A percentile compares a stretch with the other conserved stretches of the same genome.
Conservation (phyloP, 2,113 vertebrate species). For the Phrynocephalus versicolor region DNA sequence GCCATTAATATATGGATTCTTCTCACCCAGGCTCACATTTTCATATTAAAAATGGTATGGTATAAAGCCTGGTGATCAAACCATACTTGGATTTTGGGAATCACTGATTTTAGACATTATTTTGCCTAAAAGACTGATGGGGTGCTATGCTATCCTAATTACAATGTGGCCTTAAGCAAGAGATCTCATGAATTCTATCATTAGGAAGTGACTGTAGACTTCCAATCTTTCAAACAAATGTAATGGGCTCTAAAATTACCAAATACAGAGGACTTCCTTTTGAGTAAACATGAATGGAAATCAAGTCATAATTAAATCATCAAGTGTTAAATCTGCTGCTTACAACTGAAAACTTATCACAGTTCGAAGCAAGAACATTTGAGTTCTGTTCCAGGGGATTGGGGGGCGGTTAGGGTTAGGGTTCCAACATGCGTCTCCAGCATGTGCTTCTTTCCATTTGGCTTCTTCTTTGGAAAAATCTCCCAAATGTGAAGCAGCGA, state of each 20-base stretch:
- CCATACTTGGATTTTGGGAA: background rate
- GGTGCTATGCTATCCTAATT: background rate
- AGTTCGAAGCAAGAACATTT: no score
- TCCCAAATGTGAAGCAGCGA: no score
- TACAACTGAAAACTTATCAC: background rate
- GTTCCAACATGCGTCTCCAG: no score
- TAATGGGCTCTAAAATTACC: background rate
- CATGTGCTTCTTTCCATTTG: no score
- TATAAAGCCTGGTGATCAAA: conserved; percentile 8
- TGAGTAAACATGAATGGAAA: background rate
- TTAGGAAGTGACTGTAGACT: background rate
- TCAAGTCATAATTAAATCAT: background rate
- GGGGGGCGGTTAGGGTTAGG: no score
- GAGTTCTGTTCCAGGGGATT: no score
- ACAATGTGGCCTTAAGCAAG: background rate
- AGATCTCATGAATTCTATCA: background rate
- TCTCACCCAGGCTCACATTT: conserved; percentile 32
- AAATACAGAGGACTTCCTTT: background rate
- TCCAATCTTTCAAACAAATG: background rate
- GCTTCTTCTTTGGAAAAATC: no score
- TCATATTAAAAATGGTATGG: conserved; percentile 40
- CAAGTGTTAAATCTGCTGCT: background rate
- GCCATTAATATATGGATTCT: conserved; percentile 65
- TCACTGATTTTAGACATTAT: conserved; percentile 7
- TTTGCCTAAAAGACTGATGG: background rate